Percentiles rank a stretch among this genome's conserved stretches.
phyloP scores from a whole-genome alignment of 2,113 vertebrate genomes.

The Oxyura jamaicensis region DNA sequence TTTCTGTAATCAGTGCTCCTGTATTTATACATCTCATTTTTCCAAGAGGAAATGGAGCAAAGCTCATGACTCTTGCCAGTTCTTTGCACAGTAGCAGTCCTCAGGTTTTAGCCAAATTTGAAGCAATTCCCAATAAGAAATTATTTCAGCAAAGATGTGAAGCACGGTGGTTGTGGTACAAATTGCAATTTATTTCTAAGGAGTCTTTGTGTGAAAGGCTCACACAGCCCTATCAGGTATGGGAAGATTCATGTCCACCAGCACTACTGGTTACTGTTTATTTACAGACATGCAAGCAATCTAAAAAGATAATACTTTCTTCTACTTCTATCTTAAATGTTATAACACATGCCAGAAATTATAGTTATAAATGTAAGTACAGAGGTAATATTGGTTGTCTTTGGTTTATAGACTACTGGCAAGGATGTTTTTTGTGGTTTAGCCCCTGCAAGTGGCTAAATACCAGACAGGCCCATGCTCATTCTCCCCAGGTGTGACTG shows the following conservation, averaged over 20 bases:
- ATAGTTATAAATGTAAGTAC: background rate
- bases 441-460: too few relatives aligned
- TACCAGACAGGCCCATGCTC: too few relatives aligned
- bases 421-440: background rate
- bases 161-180: background rate
- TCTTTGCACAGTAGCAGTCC: background rate
- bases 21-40: constrained; percentile 70
- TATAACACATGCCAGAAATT: background rate
- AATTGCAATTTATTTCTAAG: background rate
- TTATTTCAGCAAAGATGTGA: background rate
- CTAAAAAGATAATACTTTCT: background rate
- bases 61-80: constrained; percentile 15
- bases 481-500: too few relatives aligned
- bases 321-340: background rate
- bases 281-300: background rate
- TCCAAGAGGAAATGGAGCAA: constrained; percentile 31
- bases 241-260: background rate
- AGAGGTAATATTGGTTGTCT: background rate
- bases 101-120: constrained; percentile 7
- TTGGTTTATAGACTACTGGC: background rate
- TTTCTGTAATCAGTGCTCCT: constrained; percentile 52
- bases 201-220: background rate
- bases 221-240: background rate
- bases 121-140: background rate
- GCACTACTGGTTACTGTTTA: background rate